Evolutionary conservation across 2,113 vertebrate species (phyloP).

Genomic region (Heterochromis multidens): DNA sequence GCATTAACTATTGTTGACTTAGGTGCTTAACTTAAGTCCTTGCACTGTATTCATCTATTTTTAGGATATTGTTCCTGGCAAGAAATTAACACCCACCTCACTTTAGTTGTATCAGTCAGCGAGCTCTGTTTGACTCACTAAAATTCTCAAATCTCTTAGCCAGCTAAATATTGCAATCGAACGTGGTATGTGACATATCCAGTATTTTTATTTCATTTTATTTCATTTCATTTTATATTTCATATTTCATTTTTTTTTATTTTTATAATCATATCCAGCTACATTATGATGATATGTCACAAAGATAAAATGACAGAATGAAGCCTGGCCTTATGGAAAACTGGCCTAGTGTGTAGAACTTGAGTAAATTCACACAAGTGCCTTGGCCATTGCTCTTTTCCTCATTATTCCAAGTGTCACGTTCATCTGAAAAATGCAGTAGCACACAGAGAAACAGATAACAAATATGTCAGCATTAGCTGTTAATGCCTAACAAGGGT

Average conservation of each 20-base stretch:
- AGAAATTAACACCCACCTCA: not conserved
- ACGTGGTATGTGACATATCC: not conserved
- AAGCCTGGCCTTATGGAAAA: not conserved
- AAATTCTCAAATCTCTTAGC: not conserved
- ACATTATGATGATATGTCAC: not conserved
- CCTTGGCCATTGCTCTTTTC: not conserved
- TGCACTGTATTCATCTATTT: not conserved
- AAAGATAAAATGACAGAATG: not conserved
- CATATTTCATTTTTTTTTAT: too few species aligned
- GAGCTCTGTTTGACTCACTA: not conserved
- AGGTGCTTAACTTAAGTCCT: not conserved
- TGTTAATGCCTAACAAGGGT: slow-evolving; percentile 10
- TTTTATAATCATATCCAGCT: not conserved
- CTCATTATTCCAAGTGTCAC: not conserved
- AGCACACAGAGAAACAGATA: not conserved
- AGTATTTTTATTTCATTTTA: slow-evolving; percentile 3
- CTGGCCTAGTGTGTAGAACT: not conserved
- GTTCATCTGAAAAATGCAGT: not conserved
- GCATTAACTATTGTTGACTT: not conserved
- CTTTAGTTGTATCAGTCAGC: not conserved
- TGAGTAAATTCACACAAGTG: not conserved
- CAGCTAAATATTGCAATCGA: not conserved
- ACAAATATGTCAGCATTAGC: slow-evolving; percentile 18
- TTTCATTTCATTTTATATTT: too few species aligned
- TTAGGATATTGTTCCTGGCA: not conserved